phyloP scores from a whole-genome alignment of 2,113 vertebrate species.

The Perca fluviatilis region DNA sequence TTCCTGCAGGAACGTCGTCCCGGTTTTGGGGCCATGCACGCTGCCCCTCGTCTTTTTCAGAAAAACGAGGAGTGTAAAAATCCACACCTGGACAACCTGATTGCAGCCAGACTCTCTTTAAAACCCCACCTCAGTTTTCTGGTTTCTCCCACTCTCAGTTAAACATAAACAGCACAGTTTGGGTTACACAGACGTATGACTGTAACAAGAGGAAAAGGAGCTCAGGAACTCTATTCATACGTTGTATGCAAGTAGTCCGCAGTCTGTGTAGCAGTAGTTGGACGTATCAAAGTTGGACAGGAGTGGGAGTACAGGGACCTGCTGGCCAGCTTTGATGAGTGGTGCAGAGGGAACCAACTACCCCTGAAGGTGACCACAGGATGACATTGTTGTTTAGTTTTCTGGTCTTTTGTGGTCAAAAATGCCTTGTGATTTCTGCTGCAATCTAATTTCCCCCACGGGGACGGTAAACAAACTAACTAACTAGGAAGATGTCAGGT shows the following conservation, averaged over 20 bases:
- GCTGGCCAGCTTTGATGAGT: not conserved
- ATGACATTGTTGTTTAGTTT: too few relatives aligned
- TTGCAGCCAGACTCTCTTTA: conserved; percentile 53
- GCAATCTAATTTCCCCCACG: too few relatives aligned
- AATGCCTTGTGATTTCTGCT: too few relatives aligned
- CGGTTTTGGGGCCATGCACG: conserved; percentile 3
- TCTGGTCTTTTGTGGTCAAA: too few relatives aligned
- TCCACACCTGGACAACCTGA: conserved; percentile 64
- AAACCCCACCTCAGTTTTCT: conserved; percentile 11
- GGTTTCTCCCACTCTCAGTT: conserved; percentile 26
- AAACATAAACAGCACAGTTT: conserved; percentile 44
- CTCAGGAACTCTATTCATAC: not conserved
- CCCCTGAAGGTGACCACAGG: not conserved
- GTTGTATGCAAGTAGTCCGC: not conserved
- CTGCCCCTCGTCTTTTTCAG: not conserved
- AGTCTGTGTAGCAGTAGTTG: not conserved
- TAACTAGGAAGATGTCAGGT: too few relatives aligned
- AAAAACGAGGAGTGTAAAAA: conserved; percentile 57
- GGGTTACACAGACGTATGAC: conserved; percentile 33
- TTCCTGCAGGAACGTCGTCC: conserved; percentile 48
- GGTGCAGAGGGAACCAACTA: not conserved
- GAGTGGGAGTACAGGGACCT: not conserved
- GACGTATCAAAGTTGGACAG: too few relatives aligned
- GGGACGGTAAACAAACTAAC: too few relatives aligned
- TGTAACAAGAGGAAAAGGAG: conserved; percentile 18